These are phyloP conservation scores for Falco naumanni DNA, from an alignment of 2,797 vertebrate species.

Conservation along the genomic window DNA sequence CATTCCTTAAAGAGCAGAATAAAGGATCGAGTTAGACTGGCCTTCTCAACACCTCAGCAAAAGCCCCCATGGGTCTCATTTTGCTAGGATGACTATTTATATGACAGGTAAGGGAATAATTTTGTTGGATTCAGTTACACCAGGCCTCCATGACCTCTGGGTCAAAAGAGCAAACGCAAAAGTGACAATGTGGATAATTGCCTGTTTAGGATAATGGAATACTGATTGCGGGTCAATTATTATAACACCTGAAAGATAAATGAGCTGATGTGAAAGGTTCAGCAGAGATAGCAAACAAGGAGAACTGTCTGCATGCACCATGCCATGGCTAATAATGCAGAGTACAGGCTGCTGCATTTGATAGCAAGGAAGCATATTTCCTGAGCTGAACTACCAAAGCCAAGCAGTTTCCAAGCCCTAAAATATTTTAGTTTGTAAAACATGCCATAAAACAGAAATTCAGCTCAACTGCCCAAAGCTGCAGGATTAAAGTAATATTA, in stretches of 20 bases:
- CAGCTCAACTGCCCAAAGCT: conserved; percentile 62
- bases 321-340: conserved; percentile 55
- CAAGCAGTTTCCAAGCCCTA: conserved; percentile 37
- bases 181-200: conserved; percentile 98
- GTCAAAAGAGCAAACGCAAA: conserved; percentile 92
- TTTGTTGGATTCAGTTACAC: conserved; percentile 89
- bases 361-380: conserved; percentile 67
- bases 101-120: conserved; percentile 88
- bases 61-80: conserved; percentile 89
- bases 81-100: conserved; percentile 88
- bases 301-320: conserved; percentile 63
- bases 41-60: conserved; percentile 85
- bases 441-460: conserved; percentile 73
- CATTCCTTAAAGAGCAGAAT: conserved; percentile 84
- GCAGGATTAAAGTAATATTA: conserved; percentile 78
- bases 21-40: conserved; percentile 86
- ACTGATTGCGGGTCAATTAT: conserved; percentile 93
- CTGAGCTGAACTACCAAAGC: conserved; percentile 62
- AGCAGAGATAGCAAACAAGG: conserved; percentile 74
- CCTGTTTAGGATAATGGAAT: conserved; percentile 92
- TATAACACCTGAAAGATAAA: conserved; percentile 86
- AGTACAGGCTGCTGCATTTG: conserved; percentile 17
- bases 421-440: conserved; percentile 74
- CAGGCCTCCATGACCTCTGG: conserved; percentile 84
- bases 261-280: conserved; percentile 79